phyloP scores from a whole-genome alignment of 2,888 invertebrate genomes.

The Hirtodrosophila trivittata region DNA sequence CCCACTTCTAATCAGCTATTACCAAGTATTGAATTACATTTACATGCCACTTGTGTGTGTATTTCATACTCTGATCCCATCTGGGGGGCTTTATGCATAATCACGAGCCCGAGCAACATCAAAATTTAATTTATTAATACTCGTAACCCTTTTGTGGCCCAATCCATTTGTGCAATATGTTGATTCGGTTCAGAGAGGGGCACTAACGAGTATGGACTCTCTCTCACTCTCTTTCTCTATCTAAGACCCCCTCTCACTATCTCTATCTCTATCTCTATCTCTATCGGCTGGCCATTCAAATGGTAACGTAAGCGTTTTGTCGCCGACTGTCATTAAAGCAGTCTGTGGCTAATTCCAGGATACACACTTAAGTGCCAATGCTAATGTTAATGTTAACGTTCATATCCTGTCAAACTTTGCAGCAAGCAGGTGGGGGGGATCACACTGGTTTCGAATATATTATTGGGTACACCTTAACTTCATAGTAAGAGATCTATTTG shows the following conservation, averaged over 20 bases:
- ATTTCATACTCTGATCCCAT: too few relatives aligned
- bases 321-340: slow-evolving; percentile 59
- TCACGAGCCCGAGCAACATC: slow-evolving; percentile 25
- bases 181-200: slow-evolving; percentile 2
- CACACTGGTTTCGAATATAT: slow-evolving; percentile 6
- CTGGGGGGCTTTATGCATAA: slow-evolving; percentile 20
- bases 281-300: slow-evolving; percentile 27
- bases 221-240: neutral
- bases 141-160: slow-evolving; percentile 60
- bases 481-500: too few relatives aligned
- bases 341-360: slow-evolving; percentile 62
- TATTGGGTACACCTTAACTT: neutral
- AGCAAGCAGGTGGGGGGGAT: neutral
- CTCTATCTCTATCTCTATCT: neutral
- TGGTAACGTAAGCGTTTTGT: slow-evolving; percentile 61
- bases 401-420: slow-evolving; percentile 37
- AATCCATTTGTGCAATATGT: slow-evolving; percentile 51
- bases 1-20: slow-evolving; percentile 40
- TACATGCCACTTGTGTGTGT: slow-evolving; percentile 42
- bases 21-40: slow-evolving; percentile 69
- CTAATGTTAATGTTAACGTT: slow-evolving; percentile 58
- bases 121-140: slow-evolving; percentile 72
- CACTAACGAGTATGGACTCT: too few relatives aligned
- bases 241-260: neutral
- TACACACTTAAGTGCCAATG: slow-evolving; percentile 61